phyloP scores from a whole-genome alignment of 2,888 invertebrate genomes.

The Mythimna ferrago region DNA sequence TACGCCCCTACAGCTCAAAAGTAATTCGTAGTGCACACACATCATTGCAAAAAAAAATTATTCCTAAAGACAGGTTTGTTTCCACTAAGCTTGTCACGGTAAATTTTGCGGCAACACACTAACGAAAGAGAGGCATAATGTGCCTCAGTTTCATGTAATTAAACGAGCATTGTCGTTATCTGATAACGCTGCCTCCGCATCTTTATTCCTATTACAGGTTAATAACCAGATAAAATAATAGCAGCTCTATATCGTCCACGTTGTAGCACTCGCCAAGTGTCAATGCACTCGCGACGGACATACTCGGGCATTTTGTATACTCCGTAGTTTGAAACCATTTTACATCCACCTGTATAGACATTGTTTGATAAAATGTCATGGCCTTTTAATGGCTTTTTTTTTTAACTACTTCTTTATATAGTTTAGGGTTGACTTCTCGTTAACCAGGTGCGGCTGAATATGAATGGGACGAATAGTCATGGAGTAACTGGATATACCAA shows the following conservation, averaged over 20 bases:
- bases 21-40: no score
- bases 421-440: neutral
- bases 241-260: constrained; percentile 61
- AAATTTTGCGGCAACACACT: neutral
- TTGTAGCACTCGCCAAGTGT: constrained; percentile 68
- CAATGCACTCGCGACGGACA: constrained; percentile 73
- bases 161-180: constrained; percentile 54
- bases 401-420: neutral
- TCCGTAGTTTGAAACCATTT: constrained; percentile 62
- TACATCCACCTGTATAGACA: constrained; percentile 55
- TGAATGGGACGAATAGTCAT: neutral
- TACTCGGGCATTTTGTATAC: constrained; percentile 67
- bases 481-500: neutral
- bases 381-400: constrained; percentile 15
- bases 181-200: constrained; percentile 59
- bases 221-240: constrained; percentile 73
- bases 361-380: constrained; percentile 47
- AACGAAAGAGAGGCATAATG: neutral
- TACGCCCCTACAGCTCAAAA: no score
- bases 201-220: constrained; percentile 68
- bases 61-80: constrained; percentile 8
- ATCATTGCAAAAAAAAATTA: no score
- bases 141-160: constrained; percentile 41
- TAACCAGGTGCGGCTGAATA: neutral
- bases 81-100: neutral